Base-by-base conservation (phyloP, 35 echinoderm and acorn worm genomes). In the Amphiura filiformis region DNA sequence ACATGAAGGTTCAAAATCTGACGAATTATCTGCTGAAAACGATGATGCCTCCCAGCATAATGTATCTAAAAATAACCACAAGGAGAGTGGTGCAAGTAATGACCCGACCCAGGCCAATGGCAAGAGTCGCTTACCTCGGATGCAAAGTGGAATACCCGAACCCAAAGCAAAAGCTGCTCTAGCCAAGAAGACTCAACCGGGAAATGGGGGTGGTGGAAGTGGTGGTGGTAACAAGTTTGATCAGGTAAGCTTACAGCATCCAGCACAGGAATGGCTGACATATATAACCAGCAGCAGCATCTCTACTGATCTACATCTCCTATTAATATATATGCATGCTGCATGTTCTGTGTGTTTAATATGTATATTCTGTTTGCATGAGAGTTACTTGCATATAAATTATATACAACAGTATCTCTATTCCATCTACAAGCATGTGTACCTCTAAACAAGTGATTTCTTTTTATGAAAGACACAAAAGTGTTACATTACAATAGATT, bases 141-240 rank as follows among this genome's bases (percentile, higher is more conserved):
- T 85, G 83, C 64, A 65, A 56, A 61, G 83, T 65, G 83, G 83
- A 0, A 85, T 85, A 13, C 83, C 83, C 26, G 83, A 85, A 61
- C 56, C 83, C 83, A 85, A 61, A 37, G 83, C 83, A 36, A 85
- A 61, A 56, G 56, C 83, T 3, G 83, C 83, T 65, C 83, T 32
- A 39, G 32, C n/a, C 35, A 85, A 31, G 64, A 33, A 65, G 83
- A 65, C 22, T 70, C 83, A 35, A 56, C 83, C 9, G 15, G 61
- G 61, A 30, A 70, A 30, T 23, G 61, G 61, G 61, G 35, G 52
- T 61, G 56, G 56, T 23, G n/a, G 37, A 39, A n/a, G n/a, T n/a
- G n/a, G n/a, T n/a, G 52, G 40, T 47, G 40, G 40, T 15, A 85
- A 70, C 38, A 85, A 85, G 52, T 13, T 37, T 35, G 83, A 85